Evolutionary conservation across 2,797 vertebrate genomes (phyloP).

Genomic region (Acrossocheilus wenchowensis): DNA sequence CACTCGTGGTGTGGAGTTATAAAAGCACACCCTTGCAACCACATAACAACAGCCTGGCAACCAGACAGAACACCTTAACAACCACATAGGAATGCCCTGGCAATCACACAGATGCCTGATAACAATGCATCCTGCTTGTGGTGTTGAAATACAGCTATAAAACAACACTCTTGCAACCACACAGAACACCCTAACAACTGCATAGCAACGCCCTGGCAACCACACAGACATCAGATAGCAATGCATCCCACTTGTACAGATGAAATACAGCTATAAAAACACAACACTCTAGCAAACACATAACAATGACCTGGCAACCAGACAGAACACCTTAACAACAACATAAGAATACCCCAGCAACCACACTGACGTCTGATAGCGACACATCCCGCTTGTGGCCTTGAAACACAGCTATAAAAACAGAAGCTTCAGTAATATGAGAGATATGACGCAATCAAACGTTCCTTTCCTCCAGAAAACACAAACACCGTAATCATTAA

Average conservation of each 20-base stretch:
- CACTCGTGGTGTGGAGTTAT: too few species aligned
- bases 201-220: not conserved
- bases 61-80: too few species aligned
- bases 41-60: too few species aligned
- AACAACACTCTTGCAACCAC: too few species aligned
- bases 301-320: not conserved
- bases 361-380: not conserved
- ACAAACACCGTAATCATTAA: constrained; percentile 19
- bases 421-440: not conserved
- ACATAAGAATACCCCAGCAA: not conserved
- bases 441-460: not conserved
- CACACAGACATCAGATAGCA: not conserved
- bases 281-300: not conserved
- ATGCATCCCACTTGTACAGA: not conserved
- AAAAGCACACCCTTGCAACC: too few species aligned
- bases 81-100: too few species aligned
- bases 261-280: not conserved
- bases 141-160: too few species aligned
- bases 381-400: not conserved
- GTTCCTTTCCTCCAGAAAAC: constrained; percentile 6
- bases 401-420: not conserved
- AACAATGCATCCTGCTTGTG: too few species aligned
- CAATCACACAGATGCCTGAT: too few species aligned
- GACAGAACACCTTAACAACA: not conserved
- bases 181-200: not conserved